A percentile compares a stretch with the other conserved stretches of the same genome.
Conservation (phyloP, 2,113 vertebrate species). For the Rousettus leschenaultii region DNA sequence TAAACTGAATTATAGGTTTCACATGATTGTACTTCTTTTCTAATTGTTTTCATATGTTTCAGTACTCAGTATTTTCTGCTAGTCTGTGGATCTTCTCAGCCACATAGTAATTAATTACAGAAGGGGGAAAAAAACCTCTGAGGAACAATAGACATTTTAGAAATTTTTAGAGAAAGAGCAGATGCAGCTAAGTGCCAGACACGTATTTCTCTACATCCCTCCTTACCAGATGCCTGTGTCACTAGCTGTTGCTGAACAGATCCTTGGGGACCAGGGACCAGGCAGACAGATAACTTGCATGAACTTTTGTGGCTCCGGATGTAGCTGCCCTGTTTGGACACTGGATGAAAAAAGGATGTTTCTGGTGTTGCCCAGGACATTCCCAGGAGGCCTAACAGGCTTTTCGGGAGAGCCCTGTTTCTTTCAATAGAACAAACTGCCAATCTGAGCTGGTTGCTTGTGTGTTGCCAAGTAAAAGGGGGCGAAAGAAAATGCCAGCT, state of each 20-base stretch:
- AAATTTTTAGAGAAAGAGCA: constrained; percentile 61
- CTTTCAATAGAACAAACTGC: constrained; percentile 45
- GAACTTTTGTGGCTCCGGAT: background rate
- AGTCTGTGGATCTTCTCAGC: constrained; percentile 68
- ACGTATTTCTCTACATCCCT: background rate
- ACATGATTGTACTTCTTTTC: constrained; percentile 62
- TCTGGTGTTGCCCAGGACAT: background rate
- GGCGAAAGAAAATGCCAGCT: constrained; percentile 8
- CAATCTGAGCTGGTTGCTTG: background rate
- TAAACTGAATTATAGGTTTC: constrained; percentile 69
- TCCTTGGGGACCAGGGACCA: background rate
- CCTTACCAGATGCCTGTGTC: background rate
- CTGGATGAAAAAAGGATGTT: background rate
- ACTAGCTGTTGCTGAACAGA: background rate
- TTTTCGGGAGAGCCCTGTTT: constrained; percentile 56
- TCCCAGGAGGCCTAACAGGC: constrained; percentile 31
- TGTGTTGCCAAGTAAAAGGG: background rate
- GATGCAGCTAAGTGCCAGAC: constrained; percentile 29
- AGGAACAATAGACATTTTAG: constrained; percentile 69
- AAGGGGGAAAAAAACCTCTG: background rate
- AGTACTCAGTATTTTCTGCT: constrained; percentile 55
- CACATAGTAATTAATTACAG: constrained; percentile 76
- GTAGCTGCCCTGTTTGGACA: background rate
- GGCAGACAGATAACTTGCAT: background rate
- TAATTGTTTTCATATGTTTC: constrained; percentile 77